Evolutionary conservation across 2,888 invertebrate genomes (phyloP).

Genomic region (Congeria kusceri): DNA sequence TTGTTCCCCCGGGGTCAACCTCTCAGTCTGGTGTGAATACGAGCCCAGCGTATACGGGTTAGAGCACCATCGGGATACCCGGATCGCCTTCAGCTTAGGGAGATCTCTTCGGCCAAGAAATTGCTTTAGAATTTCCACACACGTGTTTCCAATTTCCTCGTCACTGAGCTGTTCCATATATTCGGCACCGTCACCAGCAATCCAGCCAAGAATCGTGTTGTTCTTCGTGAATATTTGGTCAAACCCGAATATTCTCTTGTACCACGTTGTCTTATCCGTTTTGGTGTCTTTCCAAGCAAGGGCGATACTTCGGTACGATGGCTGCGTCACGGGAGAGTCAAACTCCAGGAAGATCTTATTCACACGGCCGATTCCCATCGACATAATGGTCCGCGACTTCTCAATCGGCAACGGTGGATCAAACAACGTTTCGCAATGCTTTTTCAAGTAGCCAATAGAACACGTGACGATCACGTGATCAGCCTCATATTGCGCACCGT

Average conservation of each 20-base stretch:
- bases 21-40: constrained; percentile 88
- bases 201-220: constrained; percentile 90
- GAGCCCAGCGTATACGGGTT: constrained; percentile 91
- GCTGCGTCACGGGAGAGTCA: constrained; percentile 90
- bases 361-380: constrained; percentile 90
- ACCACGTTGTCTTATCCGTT: constrained; percentile 87
- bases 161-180: constrained; percentile 90
- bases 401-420: constrained; percentile 90
- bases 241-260: constrained; percentile 89
- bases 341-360: constrained; percentile 93
- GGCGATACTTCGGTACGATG: constrained; percentile 87
- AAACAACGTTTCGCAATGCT: constrained; percentile 90
- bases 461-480: constrained; percentile 93
- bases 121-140: constrained; percentile 89
- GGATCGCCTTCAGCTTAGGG: constrained; percentile 90
- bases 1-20: constrained; percentile 56
- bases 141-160: constrained; percentile 89
- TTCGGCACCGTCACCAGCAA: constrained; percentile 90
- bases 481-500: constrained; percentile 83
- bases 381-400: constrained; percentile 90
- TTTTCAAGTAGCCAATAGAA: constrained; percentile 92
- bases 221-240: constrained; percentile 90
- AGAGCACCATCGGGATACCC: constrained; percentile 89
- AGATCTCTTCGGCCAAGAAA: constrained; percentile 91
- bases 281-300: constrained; percentile 70